Base-by-base conservation (phyloP, 2,888 invertebrate genomes). In the Fabriciana adippe region DNA sequence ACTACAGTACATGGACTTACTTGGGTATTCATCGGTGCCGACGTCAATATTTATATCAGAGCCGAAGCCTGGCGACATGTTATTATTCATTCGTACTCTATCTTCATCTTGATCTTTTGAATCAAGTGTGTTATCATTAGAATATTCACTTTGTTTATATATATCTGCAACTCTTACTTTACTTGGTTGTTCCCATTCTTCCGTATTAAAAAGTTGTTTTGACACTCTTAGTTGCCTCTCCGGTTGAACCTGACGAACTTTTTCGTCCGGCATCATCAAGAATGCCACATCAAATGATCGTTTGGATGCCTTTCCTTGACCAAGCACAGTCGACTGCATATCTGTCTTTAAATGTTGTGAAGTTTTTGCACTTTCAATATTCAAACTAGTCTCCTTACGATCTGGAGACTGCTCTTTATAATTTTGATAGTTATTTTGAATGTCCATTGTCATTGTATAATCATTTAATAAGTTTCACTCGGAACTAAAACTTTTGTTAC, bases 211-310 rank as follows among this genome's bases (percentile, higher is more conserved):
- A 54, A 93, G 79, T 74, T 93, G 92, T 73, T 93, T 93, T 0
- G 93, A 90, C 26, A 93, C 89, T 78, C 94, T 82, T 47, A 93
- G 85, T 79, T 92, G 94, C 73, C 93, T 89, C 71, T 94, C 94
- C 59, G 88, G 92, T 73, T 93, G 94, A 76, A 95, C 94, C 57
- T 95, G 94, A 64, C 95, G 95, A 57, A 96, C 86, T 78, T 96
- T 96, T 72, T 97, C 97, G 81, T 97, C 97, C 1, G 97, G 97
- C 85, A 97, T 95, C 94, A 97, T 97, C 35, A 98, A 89, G 79
- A 98, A 98, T 0, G 97, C 97, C 13, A 98, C 97, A 83, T 98
- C 97, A 82, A 98, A 98, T 0, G 97, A 96, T 16, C 98, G 92
- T 79, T 98, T 98, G 75, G 93, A 74, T 86, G 93, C 79, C 88